Percentiles rank a stretch among this genome's conserved stretches.
These are phyloP conservation scores for Belgica antarctica DNA, from an alignment of 2,888 invertebrate species.

Conservation along the genomic window DNA sequence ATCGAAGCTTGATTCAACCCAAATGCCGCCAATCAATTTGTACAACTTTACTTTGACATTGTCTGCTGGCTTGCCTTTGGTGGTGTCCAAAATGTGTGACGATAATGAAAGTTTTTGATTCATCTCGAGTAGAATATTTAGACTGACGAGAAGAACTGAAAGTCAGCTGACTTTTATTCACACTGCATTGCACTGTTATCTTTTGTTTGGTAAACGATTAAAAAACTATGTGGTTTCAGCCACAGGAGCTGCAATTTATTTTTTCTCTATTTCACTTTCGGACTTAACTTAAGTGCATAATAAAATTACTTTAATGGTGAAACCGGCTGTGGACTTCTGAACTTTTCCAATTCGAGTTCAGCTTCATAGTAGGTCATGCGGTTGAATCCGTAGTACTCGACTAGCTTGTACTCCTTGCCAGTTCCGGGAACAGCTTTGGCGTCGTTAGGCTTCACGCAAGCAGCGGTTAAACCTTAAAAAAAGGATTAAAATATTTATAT, in stretches of 20 bases:
- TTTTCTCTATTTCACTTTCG: conserved; percentile 25
- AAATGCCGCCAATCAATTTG: conserved; percentile 63
- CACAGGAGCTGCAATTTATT: conserved; percentile 1
- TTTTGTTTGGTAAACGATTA: background rate
- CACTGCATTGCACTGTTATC: background rate
- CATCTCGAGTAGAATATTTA: background rate
- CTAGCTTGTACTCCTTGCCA: conserved; percentile 69
- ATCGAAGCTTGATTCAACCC: conserved; percentile 66
- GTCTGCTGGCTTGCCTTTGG: conserved; percentile 65
- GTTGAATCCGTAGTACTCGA: conserved; percentile 83
- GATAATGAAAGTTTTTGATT: conserved; percentile 61
- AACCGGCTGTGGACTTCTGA: conserved; percentile 75
- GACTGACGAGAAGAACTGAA: background rate
- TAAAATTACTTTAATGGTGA: conserved; percentile 49
- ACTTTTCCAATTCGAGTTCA: conserved; percentile 79
- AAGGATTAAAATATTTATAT: background rate
- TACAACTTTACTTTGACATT: conserved; percentile 65
- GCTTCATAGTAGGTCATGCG: conserved; percentile 76
- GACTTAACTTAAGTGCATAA: background rate
- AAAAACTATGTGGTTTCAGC: background rate
- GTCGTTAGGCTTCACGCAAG: conserved; percentile 1
- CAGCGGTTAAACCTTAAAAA: background rate
- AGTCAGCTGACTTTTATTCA: conserved; percentile 1
- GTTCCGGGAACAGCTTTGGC: conserved; percentile 20
- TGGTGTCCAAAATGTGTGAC: conserved; percentile 72